Evolutionary conservation across 2,797 vertebrate genomes (phyloP).

Genomic region (Tadarida brasiliensis): DNA sequence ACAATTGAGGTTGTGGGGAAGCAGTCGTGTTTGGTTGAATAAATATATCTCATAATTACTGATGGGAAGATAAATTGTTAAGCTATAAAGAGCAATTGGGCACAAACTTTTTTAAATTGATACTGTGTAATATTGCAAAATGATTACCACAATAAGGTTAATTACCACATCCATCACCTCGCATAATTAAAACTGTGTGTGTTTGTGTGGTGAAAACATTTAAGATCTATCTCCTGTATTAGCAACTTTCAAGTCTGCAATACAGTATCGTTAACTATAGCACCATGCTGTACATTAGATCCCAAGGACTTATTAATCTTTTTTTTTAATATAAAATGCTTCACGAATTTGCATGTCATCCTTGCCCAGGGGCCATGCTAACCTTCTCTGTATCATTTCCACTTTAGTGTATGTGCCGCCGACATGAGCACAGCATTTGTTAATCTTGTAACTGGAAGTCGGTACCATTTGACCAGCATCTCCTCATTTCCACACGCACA

Average conservation of each 20-base stretch:
- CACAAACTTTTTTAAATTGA: background rate
- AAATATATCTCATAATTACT: constrained; percentile 31
- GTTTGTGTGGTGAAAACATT: background rate
- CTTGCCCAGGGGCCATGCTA: background rate
- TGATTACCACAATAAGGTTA: background rate
- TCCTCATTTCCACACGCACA: background rate
- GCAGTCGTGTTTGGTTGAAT: background rate
- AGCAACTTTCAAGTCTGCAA: background rate
- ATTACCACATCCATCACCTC: background rate
- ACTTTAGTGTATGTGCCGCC: background rate
- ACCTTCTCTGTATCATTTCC: background rate
- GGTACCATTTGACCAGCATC: background rate
- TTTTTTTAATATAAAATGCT: background rate
- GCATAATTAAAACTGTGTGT: background rate
- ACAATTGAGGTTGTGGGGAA: constrained; percentile 35
- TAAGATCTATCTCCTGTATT: background rate
- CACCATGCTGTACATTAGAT: background rate
- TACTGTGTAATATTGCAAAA: background rate
- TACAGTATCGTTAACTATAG: background rate
- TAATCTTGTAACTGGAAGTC: background rate
- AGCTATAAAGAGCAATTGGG: constrained; percentile 54
- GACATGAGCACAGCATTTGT: background rate
- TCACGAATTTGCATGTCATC: background rate
- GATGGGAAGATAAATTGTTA: constrained; percentile 36
- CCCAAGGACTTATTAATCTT: background rate